These are phyloP conservation scores for Maniola jurtina DNA, from an alignment of 1,140 invertebrate genomes.

Conservation along the genomic window DNA sequence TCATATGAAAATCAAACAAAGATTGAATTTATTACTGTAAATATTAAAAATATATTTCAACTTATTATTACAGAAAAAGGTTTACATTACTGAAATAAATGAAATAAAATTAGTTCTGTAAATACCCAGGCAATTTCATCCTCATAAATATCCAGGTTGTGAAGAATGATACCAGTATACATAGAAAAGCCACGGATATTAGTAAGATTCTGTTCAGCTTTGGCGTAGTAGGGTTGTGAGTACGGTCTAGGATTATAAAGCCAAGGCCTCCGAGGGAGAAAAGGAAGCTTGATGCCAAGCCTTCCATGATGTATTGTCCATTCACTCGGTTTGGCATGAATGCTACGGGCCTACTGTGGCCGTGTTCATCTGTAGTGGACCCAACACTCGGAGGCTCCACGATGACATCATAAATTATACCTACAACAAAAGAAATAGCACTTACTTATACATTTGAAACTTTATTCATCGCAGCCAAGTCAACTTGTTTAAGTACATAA, in stretches of 20 bases:
- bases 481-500: no score
- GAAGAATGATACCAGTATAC: slow-evolving; percentile 96
- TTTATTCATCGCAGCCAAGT: no score
- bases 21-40: not conserved
- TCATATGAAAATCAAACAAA: no score
- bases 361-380: slow-evolving; percentile 97
- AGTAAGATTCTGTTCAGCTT: slow-evolving; percentile 95
- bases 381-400: slow-evolving; percentile 98
- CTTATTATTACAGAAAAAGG: slow-evolving; percentile 41
- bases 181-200: slow-evolving; percentile 95
- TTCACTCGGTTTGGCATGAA: slow-evolving; percentile 99
- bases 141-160: slow-evolving; percentile 99
- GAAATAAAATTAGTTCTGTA: slow-evolving; percentile 75
- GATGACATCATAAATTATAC: slow-evolving; percentile 99
- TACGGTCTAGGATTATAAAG: slow-evolving; percentile 97
- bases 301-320: slow-evolving; percentile 99
- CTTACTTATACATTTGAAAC: slow-evolving; percentile 34
- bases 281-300: slow-evolving; percentile 96
- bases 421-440: slow-evolving; percentile 79
- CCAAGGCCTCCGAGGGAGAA: slow-evolving; percentile 97
- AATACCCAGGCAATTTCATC: slow-evolving; percentile 95
- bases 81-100: slow-evolving; percentile 30
- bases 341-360: slow-evolving; percentile 96
- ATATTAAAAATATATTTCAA: slow-evolving; percentile 61
- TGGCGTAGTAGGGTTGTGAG: slow-evolving; percentile 93